Base-by-base conservation (phyloP, 1,140 invertebrate species). In the Neotoxoptera formosana region DNA sequence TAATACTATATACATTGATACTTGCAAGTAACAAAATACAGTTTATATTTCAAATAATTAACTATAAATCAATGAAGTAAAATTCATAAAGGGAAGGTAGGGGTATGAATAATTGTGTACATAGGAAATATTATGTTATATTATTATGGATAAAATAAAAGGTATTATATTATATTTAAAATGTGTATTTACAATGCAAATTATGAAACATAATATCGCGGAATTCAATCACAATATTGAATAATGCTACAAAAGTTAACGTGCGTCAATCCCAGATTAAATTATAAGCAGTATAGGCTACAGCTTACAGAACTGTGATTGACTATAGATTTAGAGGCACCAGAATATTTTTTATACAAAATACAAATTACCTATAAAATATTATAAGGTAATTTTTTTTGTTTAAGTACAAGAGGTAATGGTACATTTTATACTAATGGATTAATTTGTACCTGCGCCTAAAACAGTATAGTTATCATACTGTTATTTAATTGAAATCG, bases 61-160 rank as follows among this genome's bases (percentile, higher is more conserved):
- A 90, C 9, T 56, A 56, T 53, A 53, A 89, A 89, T n/a, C n/a
- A 53, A 88, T 23, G 23, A 89, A 23, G 17, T 21, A 34, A 9
- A 34, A 41, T 89, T 86, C 11, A 47, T 34, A 21, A 87, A 48
- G 47, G 17, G n/a, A n/a, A 76, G 60, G n/a, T 76, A 76, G 11
- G 30, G 30, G 3, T 47, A 47, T n/a, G 7, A 17, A 86, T 47
- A 86, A 86, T 14, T 47, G 41, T 86, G 30, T 48, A 56, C 4
- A 89, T 56, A 89, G n/a, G 47, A 88, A 53, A 53, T 51, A 88
- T n/a, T 86, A 87, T 87, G 45, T 17, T 87, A 23, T 36, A 36
- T 23, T 87, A 14, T 87, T 20, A 47, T 20, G 20, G 6, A 87
- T 47, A 87, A 87, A 87, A 87, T 48, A 47, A 45, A 87, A 2